Conservation (phyloP, 2,888 invertebrate species). For the Leptothorax acervorum region DNA sequence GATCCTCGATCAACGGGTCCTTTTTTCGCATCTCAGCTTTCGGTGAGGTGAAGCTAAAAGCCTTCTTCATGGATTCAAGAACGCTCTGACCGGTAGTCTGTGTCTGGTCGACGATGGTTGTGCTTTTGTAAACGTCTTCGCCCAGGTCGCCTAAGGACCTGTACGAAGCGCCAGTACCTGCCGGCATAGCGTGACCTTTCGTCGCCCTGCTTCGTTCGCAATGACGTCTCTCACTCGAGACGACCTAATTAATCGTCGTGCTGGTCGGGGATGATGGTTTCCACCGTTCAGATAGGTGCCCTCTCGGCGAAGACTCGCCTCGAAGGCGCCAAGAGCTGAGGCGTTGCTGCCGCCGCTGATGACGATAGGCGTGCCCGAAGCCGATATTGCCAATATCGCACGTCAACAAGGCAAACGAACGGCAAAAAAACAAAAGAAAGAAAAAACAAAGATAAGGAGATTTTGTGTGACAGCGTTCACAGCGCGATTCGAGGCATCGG, state of each 20-base stretch:
- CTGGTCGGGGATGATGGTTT: constrained; percentile 7
- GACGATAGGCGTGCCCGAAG: constrained; percentile 78
- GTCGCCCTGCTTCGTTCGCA: constrained; percentile 64
- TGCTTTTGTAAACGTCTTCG: constrained; percentile 89
- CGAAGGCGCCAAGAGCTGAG: constrained; percentile 30
- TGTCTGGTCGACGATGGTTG: constrained; percentile 87
- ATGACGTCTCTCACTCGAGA: constrained; percentile 64
- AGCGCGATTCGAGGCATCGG: constrained; percentile 62
- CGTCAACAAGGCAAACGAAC: constrained; percentile 83
- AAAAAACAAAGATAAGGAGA: constrained; percentile 69
- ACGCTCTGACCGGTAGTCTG: constrained; percentile 87
- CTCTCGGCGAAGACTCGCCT: constrained; percentile 45
- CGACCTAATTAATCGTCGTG: constrained; percentile 63
- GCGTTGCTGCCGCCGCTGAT: constrained; percentile 49
- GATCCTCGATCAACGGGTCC: constrained; percentile 84
- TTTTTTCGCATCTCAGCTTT: constrained; percentile 84
- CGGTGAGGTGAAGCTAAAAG: constrained; percentile 86
- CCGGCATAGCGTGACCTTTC: constrained; percentile 87
- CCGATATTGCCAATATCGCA: constrained; percentile 82
- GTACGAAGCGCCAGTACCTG: constrained; percentile 89
- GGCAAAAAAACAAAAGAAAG: constrained; percentile 76
- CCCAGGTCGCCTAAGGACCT: constrained; percentile 87
- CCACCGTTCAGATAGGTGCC: constrained; percentile 20
- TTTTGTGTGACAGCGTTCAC: constrained; percentile 46
- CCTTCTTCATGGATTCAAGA: constrained; percentile 88